Conservation (phyloP, 2,113 vertebrate genomes). For the Apodemus speciosus region DNA sequence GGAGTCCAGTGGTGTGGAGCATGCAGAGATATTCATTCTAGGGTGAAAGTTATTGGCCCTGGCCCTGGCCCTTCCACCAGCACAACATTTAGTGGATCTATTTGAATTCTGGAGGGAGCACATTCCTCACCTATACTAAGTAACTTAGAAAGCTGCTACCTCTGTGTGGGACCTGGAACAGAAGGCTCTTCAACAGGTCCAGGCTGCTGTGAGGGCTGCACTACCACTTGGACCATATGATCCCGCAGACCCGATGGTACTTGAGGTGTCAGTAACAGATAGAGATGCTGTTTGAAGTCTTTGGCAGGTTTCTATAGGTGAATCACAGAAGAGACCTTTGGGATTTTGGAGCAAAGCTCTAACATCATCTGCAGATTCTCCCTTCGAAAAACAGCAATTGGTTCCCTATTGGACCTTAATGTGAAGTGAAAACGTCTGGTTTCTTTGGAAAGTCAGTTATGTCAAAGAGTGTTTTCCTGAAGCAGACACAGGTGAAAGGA, state of each 20-base stretch:
- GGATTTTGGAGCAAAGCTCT: not conserved
- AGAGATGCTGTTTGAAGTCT: not conserved
- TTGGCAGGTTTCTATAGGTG: not conserved
- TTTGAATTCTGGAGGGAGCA: not conserved
- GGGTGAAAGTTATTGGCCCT: not conserved
- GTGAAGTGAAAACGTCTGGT: too few species aligned
- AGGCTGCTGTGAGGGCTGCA: not conserved
- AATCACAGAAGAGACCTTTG: not conserved
- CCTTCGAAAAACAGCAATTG: not conserved
- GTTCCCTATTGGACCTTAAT: not conserved
- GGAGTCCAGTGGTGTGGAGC: not conserved
- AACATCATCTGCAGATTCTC: not conserved
- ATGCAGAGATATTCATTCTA: not conserved
- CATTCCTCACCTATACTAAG: not conserved
- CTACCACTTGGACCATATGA: not conserved
- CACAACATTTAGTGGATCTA: not conserved
- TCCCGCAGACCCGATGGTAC: not conserved
- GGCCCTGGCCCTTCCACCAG: not conserved
- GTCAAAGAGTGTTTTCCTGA: too few species aligned
- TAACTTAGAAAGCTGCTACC: not conserved
- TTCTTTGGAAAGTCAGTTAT: too few species aligned
- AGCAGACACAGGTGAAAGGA: too few species aligned
- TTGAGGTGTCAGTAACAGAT: not conserved
- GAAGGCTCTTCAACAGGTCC: not conserved
- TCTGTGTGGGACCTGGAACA: not conserved